Evolutionary conservation across 2,113 vertebrate species (phyloP), one percentile per base, ranked within the genome.

Genomic region (Pteronura brasiliensis): DNA sequence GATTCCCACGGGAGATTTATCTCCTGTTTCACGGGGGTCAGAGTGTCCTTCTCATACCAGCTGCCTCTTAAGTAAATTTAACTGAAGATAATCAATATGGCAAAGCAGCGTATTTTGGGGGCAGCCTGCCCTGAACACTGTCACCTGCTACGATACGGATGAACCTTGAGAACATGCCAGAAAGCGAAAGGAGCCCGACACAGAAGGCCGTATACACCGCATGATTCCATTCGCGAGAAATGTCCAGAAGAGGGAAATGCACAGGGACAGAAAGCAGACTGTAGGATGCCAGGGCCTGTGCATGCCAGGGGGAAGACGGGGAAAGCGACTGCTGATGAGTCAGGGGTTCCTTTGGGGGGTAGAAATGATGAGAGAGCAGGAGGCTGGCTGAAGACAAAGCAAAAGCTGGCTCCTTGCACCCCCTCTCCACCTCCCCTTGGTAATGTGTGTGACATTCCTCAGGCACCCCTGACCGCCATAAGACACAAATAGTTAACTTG

Each of bases 281-380:
- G 67, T 36, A 69, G 67, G 67, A 21, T 39, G 3, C 2, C 55
- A 21, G 77, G 87, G 34, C 27, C 44, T 1, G 4, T 7, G 20
- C n/a, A n/a, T n/a, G n/a, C n/a, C n/a, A 34, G 13, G 1, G 29
- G 42, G 7, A 29, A 13, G 21, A 4, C 1, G 27, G 25, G 42
- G 21, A 8, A n/a, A 18, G 49, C 29, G 49, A 47, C 3, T 31
- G 42, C 17, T 36, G 25, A 25, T 11, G 67, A 79, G 15, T 12
- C 29, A n/a, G 25, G 42, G 20, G 9, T 49, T 57, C 69, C 80
- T 71, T 34, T 27, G 7, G 36, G 6, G 14, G 39, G 61, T 20
- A 61, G 20, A n/a, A n/a, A n/a, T n/a, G n/a, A n/a, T n/a, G n/a
- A n/a, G n/a, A n/a, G n/a, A n/a, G n/a, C n/a, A n/a, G n/a, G n/a